Evolutionary conservation across 2,888 invertebrate genomes (phyloP).

Genomic region (Empis livida): DNA sequence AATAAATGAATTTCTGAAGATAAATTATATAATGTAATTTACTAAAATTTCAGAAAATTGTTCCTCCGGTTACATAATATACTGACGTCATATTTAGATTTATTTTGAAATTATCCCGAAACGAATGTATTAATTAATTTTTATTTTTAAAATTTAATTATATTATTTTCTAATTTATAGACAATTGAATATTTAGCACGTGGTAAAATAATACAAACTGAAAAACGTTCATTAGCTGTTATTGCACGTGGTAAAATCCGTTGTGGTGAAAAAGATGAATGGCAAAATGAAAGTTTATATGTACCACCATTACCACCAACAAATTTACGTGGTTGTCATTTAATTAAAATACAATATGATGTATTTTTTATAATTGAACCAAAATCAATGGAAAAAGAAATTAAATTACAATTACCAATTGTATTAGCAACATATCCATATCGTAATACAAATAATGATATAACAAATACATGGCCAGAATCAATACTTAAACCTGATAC

Average conservation of each 20-base stretch:
- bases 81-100: too few species aligned
- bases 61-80: too few species aligned
- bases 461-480: constrained; percentile 42
- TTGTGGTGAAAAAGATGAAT: constrained; percentile 67
- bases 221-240: constrained; percentile 71
- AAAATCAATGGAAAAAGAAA: constrained; percentile 81
- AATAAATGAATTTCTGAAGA: too few species aligned
- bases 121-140: constrained; percentile 2
- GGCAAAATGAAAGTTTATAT: constrained; percentile 78
- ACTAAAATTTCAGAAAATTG: too few species aligned
- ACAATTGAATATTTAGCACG: constrained; percentile 81
- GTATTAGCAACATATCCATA: constrained; percentile 86
- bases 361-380: constrained; percentile 86
- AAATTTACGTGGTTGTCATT: constrained; percentile 83
- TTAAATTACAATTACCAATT: constrained; percentile 83
- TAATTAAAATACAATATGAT: constrained; percentile 87
- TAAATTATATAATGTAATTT: too few species aligned
- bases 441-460: constrained; percentile 48
- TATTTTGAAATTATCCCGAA: too few species aligned
- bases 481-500: constrained; percentile 63
- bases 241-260: constrained; percentile 68
- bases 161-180: constrained; percentile 33
- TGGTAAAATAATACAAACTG: constrained; percentile 75
- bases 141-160: neutral
- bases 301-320: constrained; percentile 92